phyloP scores from a whole-genome alignment of 1,140 invertebrate species.

The Caenorhabditis tropicalis region DNA sequence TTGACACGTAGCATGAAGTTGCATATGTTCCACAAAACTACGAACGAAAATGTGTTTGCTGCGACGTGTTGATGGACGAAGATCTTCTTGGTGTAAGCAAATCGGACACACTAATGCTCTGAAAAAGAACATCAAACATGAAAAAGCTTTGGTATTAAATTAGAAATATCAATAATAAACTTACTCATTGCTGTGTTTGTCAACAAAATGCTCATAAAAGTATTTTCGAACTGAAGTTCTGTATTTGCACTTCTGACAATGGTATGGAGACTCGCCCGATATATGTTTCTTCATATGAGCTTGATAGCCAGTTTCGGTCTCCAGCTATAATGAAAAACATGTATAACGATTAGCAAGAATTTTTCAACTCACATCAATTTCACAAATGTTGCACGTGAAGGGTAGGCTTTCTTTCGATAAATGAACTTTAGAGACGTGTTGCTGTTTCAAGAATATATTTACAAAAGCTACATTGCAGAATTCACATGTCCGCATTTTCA shows the following conservation, averaged over 20 bases:
- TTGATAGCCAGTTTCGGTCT: not conserved
- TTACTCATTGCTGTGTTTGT: conserved; percentile 19
- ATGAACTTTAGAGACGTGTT: not conserved
- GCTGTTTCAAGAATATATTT: not conserved
- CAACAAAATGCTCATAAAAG: conserved; percentile 43
- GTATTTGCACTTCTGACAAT: conserved; percentile 47
- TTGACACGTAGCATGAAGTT: not conserved
- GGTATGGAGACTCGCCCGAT: conserved; percentile 44
- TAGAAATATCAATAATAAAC: not conserved
- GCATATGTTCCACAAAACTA: not conserved
- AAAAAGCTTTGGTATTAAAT: not conserved
- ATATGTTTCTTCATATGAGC: conserved; percentile 13
- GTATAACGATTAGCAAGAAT: not conserved
- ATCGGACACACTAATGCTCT: not conserved
- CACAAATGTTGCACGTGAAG: conserved; percentile 45
- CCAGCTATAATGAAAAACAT: not conserved
- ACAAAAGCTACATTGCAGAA: not conserved
- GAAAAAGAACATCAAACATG: not conserved
- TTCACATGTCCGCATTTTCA: not conserved
- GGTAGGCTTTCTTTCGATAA: not conserved
- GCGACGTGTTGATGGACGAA: not conserved
- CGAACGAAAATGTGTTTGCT: conserved; percentile 24
- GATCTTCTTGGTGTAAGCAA: not conserved
- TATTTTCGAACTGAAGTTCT: conserved; percentile 21
- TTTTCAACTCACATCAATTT: conserved; percentile 20